Evolutionary conservation across 2,113 vertebrate species (phyloP).

Genomic region (Pipra filicauda): DNA sequence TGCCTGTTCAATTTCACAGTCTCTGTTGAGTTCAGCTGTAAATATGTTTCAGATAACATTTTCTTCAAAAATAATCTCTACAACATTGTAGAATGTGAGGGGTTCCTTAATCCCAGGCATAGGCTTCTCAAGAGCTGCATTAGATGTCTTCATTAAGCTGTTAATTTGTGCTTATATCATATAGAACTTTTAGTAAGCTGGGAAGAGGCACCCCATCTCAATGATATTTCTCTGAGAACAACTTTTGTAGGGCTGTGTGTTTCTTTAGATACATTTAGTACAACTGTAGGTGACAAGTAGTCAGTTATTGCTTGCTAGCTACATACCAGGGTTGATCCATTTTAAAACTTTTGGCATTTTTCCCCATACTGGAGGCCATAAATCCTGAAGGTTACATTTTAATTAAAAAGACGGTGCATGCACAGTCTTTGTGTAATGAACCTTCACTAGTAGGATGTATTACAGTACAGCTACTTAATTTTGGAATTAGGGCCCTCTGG

Average conservation of each 20-base stretch:
- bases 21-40: conserved; percentile 97
- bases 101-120: conserved; percentile 81
- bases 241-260: conserved; percentile 90
- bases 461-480: conserved; percentile 76
- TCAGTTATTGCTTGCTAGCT: conserved; percentile 92
- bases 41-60: conserved; percentile 95
- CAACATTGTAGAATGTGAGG: conserved; percentile 86
- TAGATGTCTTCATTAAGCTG: conserved; percentile 82
- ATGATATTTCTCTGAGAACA: conserved; percentile 86
- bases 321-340: conserved; percentile 93
- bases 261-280: conserved; percentile 93
- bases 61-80: conserved; percentile 84
- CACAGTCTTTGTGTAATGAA: conserved; percentile 74
- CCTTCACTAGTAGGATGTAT: conserved; percentile 74
- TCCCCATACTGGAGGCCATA: conserved; percentile 70
- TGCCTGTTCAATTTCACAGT: conserved; percentile 98
- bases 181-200: conserved; percentile 84
- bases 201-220: conserved; percentile 83
- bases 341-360: conserved; percentile 98
- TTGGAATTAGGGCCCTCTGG: conserved; percentile 68
- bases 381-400: conserved; percentile 73
- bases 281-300: conserved; percentile 89
- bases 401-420: conserved; percentile 70
- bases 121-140: conserved; percentile 78
- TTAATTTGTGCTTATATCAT: conserved; percentile 88